Conservation (phyloP, 2,797 vertebrate genomes). For the Rhabdomys pumilio region DNA sequence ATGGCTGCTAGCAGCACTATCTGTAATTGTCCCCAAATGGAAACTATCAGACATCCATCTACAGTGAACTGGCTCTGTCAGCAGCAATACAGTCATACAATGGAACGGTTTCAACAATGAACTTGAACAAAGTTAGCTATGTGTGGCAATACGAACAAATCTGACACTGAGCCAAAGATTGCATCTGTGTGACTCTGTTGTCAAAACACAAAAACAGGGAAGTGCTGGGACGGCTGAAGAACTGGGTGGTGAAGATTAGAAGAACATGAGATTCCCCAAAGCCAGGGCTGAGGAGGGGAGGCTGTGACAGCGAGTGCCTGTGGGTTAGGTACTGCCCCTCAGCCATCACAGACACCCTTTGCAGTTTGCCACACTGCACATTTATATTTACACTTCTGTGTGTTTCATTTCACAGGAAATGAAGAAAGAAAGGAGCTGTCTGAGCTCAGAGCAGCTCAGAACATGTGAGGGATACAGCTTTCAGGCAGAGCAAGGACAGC, state of each 20-base stretch:
- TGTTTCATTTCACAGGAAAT: slow-evolving; percentile 18
- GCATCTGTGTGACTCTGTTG: background rate
- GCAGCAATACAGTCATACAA: background rate
- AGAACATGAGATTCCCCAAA: background rate
- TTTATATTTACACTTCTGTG: background rate
- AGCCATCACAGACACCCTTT: too few species aligned
- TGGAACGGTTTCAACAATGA: background rate
- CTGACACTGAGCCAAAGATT: background rate
- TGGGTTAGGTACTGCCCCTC: background rate
- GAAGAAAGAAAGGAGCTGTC: background rate
- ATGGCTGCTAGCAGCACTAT: background rate
- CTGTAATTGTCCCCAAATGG: background rate
- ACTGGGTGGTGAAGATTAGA: background rate
- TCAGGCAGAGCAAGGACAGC: background rate
- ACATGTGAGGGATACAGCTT: background rate
- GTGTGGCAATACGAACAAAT: background rate
- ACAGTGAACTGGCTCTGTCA: background rate
- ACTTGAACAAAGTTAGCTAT: background rate
- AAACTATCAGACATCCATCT: background rate
- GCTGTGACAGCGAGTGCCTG: rapidly evolving
- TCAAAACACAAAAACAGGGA: slow-evolving; percentile 12
- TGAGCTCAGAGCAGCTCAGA: background rate
- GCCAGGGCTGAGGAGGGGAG: background rate
- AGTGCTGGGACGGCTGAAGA: background rate
- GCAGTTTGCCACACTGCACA: background rate